phyloP scores from a whole-genome alignment of 2,888 invertebrate species.

The Elysia crispata region DNA sequence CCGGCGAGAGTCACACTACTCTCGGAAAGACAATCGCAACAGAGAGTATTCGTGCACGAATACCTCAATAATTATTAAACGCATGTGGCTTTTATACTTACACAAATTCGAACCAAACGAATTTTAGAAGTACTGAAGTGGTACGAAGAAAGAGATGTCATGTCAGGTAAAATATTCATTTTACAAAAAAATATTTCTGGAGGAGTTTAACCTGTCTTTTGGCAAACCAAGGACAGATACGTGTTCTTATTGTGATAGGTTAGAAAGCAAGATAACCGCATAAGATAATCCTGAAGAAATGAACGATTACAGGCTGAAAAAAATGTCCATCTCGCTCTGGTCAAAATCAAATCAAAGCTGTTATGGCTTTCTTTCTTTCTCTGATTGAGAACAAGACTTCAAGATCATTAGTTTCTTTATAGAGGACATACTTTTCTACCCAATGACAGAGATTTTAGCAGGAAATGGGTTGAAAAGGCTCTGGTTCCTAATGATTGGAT shows the following conservation, averaged over 20 bases:
- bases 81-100: conserved; percentile 46
- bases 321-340: too few relatives aligned
- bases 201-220: conserved; percentile 43
- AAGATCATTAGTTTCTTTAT: too few relatives aligned
- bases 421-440: too few relatives aligned
- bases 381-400: too few relatives aligned
- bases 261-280: conserved; percentile 28
- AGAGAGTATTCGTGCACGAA: conserved; percentile 42
- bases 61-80: conserved; percentile 36
- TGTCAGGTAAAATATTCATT: conserved; percentile 35
- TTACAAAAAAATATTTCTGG: conserved; percentile 37
- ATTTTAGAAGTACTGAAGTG: conserved; percentile 9
- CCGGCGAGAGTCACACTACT: conserved; percentile 29
- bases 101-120: conserved; percentile 46
- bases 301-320: conserved; percentile 36
- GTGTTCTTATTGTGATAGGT: conserved; percentile 40
- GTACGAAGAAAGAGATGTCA: conserved; percentile 25
- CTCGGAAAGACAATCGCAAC: conserved; percentile 30
- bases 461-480: too few relatives aligned
- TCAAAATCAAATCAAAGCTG: too few relatives aligned
- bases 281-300: conserved; percentile 24
- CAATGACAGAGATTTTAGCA: too few relatives aligned
- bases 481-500: too few relatives aligned
- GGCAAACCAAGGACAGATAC: conserved; percentile 45
- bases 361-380: too few relatives aligned